These are phyloP conservation scores for Potamarius usumacintae DNA, from an alignment of 2,113 vertebrate species.

Conservation along the genomic window DNA sequence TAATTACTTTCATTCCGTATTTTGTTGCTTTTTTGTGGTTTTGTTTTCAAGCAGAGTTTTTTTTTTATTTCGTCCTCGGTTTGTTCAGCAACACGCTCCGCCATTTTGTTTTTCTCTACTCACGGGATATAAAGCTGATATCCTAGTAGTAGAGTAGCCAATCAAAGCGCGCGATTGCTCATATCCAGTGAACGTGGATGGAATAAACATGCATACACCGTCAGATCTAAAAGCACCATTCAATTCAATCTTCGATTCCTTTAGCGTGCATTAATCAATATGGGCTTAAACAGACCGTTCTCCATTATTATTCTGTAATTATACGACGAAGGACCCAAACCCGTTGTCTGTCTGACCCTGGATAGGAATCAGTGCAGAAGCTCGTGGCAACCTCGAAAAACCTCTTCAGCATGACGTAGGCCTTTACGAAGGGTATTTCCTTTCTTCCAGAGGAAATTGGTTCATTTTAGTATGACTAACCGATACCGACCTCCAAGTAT, in stretches of 20 bases:
- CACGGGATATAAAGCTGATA: too few species aligned
- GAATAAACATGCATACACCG: too few species aligned
- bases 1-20: too few species aligned
- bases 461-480: constrained; percentile 11
- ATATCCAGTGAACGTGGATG: too few species aligned
- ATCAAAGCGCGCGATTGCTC: too few species aligned
- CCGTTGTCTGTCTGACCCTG: neutral
- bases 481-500: neutral
- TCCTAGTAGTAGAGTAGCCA: too few species aligned
- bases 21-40: too few species aligned
- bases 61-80: too few species aligned
- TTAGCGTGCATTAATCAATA: neutral
- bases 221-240: neutral
- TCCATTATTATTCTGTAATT: neutral
- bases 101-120: too few species aligned
- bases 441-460: constrained; percentile 20
- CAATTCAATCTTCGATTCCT: neutral
- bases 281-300: neutral
- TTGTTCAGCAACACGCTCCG: too few species aligned
- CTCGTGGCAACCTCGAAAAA: neutral
- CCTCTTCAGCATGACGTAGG: constrained; percentile 2
- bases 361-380: neutral
- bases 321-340: neutral
- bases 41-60: too few species aligned
- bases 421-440: constrained; percentile 38